Percentiles rank a stretch among this genome's conserved stretches.
phyloP scores from a whole-genome alignment of 2,113 vertebrate species.

The Columba janthina region DNA sequence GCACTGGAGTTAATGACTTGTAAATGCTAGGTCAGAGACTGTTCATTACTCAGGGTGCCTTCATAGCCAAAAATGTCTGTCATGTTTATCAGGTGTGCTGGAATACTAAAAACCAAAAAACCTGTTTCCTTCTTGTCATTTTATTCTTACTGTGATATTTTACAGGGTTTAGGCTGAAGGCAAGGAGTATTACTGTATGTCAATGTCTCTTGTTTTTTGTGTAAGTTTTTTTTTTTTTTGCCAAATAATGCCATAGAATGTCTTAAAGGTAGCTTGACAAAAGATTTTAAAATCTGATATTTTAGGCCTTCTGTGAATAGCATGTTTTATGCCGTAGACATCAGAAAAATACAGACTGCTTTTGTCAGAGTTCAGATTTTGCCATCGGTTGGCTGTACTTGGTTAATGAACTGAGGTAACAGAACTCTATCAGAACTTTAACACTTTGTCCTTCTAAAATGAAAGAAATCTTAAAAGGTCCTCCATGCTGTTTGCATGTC shows the following conservation, averaged over 20 bases:
- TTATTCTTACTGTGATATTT: background rate
- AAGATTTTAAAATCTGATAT: background rate
- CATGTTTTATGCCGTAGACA: background rate
- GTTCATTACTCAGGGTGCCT: conserved; percentile 6
- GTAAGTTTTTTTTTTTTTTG: background rate
- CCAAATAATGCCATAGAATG: background rate
- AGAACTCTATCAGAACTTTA: background rate
- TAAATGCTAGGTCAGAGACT: conserved; percentile 41
- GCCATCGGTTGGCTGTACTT: background rate
- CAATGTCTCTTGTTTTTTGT: background rate
- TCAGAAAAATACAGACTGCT: background rate
- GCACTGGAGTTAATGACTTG: conserved; percentile 60
- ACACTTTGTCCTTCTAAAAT: background rate
- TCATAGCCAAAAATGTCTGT: conserved; percentile 24
- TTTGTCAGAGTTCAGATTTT: background rate
- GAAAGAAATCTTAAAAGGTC: background rate
- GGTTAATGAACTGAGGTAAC: background rate
- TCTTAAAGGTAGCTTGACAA: background rate
- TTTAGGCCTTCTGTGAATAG: background rate
- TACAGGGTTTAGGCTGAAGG: background rate
- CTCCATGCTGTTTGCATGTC: background rate
- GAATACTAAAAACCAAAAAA: background rate
- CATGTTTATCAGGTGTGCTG: background rate
- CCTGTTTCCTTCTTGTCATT: background rate
- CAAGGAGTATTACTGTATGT: background rate